phyloP scores from a whole-genome alignment of 2,113 vertebrate genomes.

The Toxotes jaculatrix region DNA sequence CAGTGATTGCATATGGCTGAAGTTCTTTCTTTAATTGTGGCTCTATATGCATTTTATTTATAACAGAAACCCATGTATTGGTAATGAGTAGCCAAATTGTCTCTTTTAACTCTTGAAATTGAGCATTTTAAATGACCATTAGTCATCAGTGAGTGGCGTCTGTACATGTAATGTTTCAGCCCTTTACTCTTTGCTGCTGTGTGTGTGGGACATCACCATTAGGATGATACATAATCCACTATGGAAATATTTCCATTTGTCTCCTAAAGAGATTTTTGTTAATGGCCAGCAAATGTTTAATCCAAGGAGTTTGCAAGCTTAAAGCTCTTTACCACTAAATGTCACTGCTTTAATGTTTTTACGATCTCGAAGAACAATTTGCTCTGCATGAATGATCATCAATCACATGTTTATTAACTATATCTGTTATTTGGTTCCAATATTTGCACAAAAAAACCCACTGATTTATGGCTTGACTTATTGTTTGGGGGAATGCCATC shows the following conservation, averaged over 20 bases:
- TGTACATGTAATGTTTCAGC: conserved; percentile 68
- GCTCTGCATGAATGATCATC: neutral
- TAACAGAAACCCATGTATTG: neutral
- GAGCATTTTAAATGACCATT: conserved; percentile 26
- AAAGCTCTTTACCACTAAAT: conserved; percentile 1
- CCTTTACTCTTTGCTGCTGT: conserved; percentile 70
- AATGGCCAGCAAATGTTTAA: conserved; percentile 76
- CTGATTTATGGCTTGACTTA: neutral
- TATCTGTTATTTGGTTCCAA: neutral
- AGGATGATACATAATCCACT: conserved; percentile 85
- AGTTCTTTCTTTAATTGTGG: no score
- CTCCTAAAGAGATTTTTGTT: conserved; percentile 86
- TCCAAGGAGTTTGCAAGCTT: conserved; percentile 26
- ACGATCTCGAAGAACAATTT: neutral
- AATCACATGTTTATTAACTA: neutral
- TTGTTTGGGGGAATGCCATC: neutral
- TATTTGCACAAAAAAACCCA: neutral
- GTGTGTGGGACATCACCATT: conserved; percentile 81
- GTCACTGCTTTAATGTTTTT: neutral
- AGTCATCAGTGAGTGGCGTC: conserved; percentile 76
- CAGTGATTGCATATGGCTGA: no score
- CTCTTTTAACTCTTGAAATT: neutral
- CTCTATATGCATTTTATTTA: neutral
- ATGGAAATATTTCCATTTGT: conserved; percentile 83
- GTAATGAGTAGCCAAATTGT: neutral